Base-by-base conservation (phyloP, 2,888 invertebrate species). In the Sturmia bella region DNA sequence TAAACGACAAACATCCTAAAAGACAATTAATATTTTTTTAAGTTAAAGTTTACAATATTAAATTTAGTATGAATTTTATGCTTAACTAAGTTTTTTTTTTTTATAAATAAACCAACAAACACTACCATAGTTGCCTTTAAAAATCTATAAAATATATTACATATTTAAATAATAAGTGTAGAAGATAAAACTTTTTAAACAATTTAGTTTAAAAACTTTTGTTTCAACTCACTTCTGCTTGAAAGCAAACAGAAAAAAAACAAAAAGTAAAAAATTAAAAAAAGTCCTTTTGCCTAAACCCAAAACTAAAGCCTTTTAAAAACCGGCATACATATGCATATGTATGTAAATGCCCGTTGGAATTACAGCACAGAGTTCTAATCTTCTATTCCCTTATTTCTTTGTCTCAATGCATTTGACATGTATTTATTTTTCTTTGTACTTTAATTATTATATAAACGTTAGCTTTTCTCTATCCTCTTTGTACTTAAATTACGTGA, bases 121-220 rank as follows among this genome's bases (percentile, higher is more conserved):
- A 85, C 84, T 85, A 85, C 84, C 84, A 81, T 74, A 79, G 68
- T 81, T 84, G 84, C 84, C 84, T 84, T 84, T 80, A 66, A 52
- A 15, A 41, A 12, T n/a, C 50, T 9, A 27, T n/a, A 21, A 66
- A 32, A 66, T n/a, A 24, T n/a, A 15, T 61, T 43, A n/a, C n/a
- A n/a, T n/a, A 52, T 24, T 6, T 39, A 56, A 50, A 57, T 6
- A 57, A 19, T 39, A 24, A 48, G 9, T 19, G 32, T 7, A 27
- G 27, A 27, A 27, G 3, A 27, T 27, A 27, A 27, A 27, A 27
- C 27, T 27, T 27, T 27, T 27, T 32, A 32, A 32, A 7, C 6
- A 32, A 32, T 32, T 32, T 3, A 32, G 9, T 7, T 9, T 6
- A 32, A 32, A 32, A 32, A 32, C 7, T 32, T 32, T 32, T 7